Conservation (phyloP, 2,797 vertebrate genomes). For the Sebastes flavidus region DNA sequence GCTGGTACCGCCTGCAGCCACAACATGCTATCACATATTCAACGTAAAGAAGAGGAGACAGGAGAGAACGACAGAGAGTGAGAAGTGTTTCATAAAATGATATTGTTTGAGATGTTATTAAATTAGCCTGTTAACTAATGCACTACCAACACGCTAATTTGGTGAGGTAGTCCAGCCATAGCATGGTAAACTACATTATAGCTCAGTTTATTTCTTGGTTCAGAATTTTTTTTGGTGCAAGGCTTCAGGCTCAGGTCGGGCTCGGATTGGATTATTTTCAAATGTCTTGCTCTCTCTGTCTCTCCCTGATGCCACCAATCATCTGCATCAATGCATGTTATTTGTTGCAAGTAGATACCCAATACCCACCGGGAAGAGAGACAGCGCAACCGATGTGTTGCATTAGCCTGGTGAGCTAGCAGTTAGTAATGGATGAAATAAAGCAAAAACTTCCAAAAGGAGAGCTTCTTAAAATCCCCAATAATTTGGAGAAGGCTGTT, state of each 20-base stretch:
- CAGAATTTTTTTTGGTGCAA: neutral
- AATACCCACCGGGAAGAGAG: neutral
- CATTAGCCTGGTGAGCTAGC: neutral
- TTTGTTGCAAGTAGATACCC: neutral
- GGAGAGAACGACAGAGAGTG: neutral
- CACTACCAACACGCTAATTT: neutral
- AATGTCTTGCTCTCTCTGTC: neutral
- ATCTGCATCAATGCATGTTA: neutral
- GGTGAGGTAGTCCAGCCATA: neutral
- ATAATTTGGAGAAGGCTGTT: neutral
- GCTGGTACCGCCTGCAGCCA: constrained; percentile 41
- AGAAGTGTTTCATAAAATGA: neutral
- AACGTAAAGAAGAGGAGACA: constrained; percentile 15
- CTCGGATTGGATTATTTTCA: neutral
- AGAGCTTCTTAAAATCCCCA: neutral
- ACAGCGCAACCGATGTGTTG: neutral
- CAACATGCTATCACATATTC: constrained; percentile 15
- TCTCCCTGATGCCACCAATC: neutral
- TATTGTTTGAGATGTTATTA: neutral
- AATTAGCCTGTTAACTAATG: neutral
- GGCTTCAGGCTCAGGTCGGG: neutral
- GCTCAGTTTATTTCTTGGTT: neutral
- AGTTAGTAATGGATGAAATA: neutral
- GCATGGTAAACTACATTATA: neutral
- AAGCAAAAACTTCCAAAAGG: neutral